Percentiles rank a stretch among this genome's conserved stretches.
phyloP scores from a whole-genome alignment of 2,888 invertebrate genomes.

The Phortica okadai region DNA sequence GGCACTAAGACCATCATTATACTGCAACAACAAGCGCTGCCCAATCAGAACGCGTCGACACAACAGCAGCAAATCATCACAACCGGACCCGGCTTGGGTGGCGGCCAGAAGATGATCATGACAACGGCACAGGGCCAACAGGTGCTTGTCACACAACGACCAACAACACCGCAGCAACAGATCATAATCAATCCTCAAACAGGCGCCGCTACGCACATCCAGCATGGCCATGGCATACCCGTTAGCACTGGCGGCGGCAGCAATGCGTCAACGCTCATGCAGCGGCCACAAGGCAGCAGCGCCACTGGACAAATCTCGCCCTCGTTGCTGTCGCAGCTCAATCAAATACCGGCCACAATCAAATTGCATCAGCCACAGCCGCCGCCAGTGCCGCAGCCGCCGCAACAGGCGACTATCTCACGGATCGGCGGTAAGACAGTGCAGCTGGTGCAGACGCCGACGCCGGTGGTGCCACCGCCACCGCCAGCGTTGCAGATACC shows the following conservation, averaged over 20 bases:
- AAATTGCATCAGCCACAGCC: conserved; percentile 77
- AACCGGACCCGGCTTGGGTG: conserved; percentile 49
- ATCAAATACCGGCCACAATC: conserved; percentile 75
- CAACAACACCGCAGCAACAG: conserved; percentile 50
- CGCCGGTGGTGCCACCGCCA: conserved; percentile 38
- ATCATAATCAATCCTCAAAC: conserved; percentile 63
- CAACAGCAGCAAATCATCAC: conserved; percentile 67
- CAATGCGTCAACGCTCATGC: conserved; percentile 31
- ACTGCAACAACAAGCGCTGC: conserved; percentile 79
- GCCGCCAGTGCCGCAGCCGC: conserved; percentile 44
- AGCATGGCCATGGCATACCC: conserved; percentile 45
- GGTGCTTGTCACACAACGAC: conserved; percentile 80
- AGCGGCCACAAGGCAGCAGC: conserved; percentile 54
- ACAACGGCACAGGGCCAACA: conserved; percentile 82
- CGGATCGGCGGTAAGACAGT: conserved; percentile 56
- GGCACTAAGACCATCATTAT: conserved; percentile 85
- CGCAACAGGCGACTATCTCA: conserved; percentile 54
- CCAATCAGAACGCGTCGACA: not conserved
- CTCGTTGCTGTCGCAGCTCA: conserved; percentile 72
- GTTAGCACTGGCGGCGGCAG: conserved; percentile 29
- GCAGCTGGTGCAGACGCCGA: conserved; percentile 51
- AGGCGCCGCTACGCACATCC: conserved; percentile 55
- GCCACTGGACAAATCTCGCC: conserved; percentile 78
- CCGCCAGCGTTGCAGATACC: conserved; percentile 78
- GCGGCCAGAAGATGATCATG: conserved; percentile 79